Base-by-base conservation (phyloP, 2,888 invertebrate species). In the Yponomeuta evonymella region DNA sequence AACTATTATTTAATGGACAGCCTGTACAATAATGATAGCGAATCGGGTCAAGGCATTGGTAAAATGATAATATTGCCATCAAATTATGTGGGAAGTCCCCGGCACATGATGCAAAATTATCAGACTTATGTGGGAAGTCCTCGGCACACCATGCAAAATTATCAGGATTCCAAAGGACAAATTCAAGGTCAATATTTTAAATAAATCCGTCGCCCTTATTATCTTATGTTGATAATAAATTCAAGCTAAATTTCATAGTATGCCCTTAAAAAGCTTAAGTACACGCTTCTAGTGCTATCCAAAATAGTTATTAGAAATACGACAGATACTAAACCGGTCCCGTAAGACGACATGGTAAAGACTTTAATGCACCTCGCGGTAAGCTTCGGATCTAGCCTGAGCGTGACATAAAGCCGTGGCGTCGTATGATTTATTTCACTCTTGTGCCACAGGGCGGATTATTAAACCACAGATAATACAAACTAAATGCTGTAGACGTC, bases 311-410 rank as follows among this genome's bases (percentile, higher is more conserved):
- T 58, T 15, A 12, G 15, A 58, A 58, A 58, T 15, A 58, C 15
- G 51, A 58, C 15, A 58, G 12, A 15, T 58, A 58, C 51, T 15
- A 11, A 65, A 65, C 65, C 65, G 33, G 65, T 65, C 65, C 65
- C 2, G 12, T 65, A 65, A 65, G 65, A 65, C 65, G 65, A 65
- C 65, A 65, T 30, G 65, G 65, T 33, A 65, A 65, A 65, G 65
- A 65, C 30, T 29, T 29, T 65, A 65, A 65, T 65, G 33, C 65
- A 33, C 65, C 65, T 65, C 65, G 29, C 65, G 2, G 65, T 65
- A 65, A 65, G 65, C 65, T 12, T 65, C 63, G 65, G 65, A 65
- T 65, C 65, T 29, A 65, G 65, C 33, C 65, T 30, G 30, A 65
- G 65, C 30, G 29, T 65, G 65, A 65, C 65, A 65, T 65, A 65